A percentile compares a stretch with the other conserved stretches of the same genome.
Conservation (phyloP, 2,797 vertebrate genomes). For the Poeciliopsis presidionis region DNA sequence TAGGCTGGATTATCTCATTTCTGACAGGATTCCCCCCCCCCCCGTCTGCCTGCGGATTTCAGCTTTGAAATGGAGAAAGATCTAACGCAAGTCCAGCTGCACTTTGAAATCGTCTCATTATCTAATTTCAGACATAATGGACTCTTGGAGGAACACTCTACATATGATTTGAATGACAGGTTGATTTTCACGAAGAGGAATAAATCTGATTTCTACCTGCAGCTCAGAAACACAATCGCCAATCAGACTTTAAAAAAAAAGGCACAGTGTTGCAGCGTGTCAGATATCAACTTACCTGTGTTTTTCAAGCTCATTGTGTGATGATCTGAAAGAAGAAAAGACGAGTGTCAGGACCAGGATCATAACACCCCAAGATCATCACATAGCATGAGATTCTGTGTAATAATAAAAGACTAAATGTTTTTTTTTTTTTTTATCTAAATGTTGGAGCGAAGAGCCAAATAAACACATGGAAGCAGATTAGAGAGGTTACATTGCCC, state of each 20-base stretch:
- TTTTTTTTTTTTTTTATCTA: conserved; percentile 7
- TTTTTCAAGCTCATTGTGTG: conserved; percentile 99
- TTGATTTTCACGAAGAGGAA: conserved; percentile 23
- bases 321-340: conserved; percentile 80
- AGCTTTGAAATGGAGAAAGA: conserved; percentile 29
- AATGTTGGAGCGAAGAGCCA: conserved; percentile 26
- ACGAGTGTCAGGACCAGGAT: conserved; percentile 15
- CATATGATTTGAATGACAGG: conserved; percentile 14
- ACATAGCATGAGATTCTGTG: conserved; percentile 12
- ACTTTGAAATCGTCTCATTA: conserved; percentile 58
- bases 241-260: not conserved
- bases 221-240: conserved; percentile 16
- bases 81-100: conserved; percentile 47
- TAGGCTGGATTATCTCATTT: conserved; percentile 58
- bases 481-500: conserved; percentile 19
- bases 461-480: conserved; percentile 22
- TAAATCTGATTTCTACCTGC: conserved; percentile 26
- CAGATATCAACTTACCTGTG: conserved; percentile 89
- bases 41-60: not conserved
- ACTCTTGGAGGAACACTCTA: conserved; percentile 45
- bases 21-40: conserved; percentile 59
- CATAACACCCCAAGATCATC: conserved; percentile 7
- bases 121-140: conserved; percentile 45
- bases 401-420: not conserved
- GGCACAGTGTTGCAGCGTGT: not conserved